phyloP scores from a whole-genome alignment of 2,113 vertebrate species.

The Heptranchias perlo region DNA sequence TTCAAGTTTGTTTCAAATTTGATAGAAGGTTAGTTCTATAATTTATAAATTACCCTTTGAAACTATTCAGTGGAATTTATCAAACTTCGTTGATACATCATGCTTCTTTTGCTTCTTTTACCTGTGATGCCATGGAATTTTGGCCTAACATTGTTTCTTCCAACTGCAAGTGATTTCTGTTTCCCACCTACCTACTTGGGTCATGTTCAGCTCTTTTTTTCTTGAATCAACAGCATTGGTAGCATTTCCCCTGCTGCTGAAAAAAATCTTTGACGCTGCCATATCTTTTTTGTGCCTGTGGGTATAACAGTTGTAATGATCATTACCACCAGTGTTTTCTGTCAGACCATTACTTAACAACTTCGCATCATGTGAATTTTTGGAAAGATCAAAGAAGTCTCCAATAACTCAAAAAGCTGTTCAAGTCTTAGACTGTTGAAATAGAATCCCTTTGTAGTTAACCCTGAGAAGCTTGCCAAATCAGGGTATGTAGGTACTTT shows the following conservation, averaged over 20 bases:
- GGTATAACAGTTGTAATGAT: conserved; percentile 4
- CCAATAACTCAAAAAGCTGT: conserved; percentile 3
- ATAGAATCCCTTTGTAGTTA: neutral
- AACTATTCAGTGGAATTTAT: neutral
- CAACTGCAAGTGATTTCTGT: neutral
- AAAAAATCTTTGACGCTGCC: neutral
- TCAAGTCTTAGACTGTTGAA: neutral
- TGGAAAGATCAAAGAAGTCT: neutral
- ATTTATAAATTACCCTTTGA: neutral
- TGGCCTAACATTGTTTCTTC: neutral
- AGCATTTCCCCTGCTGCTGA: conserved; percentile 9
- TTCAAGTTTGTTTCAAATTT: neutral
- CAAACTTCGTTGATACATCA: neutral
- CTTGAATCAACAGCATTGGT: neutral
- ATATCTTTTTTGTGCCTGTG: neutral
- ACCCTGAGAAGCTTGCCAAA: neutral
- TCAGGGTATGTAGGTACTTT: neutral
- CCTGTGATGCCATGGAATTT: neutral
- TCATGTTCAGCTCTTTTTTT: neutral
- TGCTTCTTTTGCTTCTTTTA: neutral
- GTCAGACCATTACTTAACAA: neutral
- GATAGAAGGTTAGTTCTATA: neutral
- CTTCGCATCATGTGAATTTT: neutral
- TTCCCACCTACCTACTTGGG: neutral
- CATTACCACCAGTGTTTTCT: neutral